Conservation (phyloP, 2,113 vertebrate genomes). For the Danionella cerebrum region DNA sequence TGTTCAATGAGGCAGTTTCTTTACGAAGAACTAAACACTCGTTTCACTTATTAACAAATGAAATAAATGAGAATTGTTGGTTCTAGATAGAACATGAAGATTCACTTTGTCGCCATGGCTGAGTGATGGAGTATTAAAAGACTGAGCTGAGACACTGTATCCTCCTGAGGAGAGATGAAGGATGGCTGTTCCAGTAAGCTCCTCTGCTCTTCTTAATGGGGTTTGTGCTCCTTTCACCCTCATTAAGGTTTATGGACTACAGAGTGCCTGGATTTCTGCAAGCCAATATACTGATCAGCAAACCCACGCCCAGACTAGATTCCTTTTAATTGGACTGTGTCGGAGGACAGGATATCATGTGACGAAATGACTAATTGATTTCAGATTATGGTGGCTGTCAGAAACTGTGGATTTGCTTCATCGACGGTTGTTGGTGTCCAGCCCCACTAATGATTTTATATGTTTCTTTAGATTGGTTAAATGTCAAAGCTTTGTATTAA, state of each 20-base stretch:
- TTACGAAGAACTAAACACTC: not conserved
- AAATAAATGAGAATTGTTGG: constrained; percentile 8
- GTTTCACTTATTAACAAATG: not conserved
- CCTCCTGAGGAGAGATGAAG: not conserved
- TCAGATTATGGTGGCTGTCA: constrained; percentile 7
- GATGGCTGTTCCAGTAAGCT: not conserved
- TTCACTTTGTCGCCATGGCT: not conserved
- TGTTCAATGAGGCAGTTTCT: not conserved
- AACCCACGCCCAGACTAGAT: not conserved
- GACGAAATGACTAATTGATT: constrained; percentile 25
- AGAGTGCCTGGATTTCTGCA: not conserved
- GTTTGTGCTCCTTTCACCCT: constrained; percentile 9
- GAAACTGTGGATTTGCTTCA: not conserved
- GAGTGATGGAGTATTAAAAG: not conserved
- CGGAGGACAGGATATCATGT: constrained; percentile 12
- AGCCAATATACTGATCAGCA: constrained; percentile 13
- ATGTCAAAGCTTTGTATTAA: no score
- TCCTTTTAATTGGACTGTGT: constrained; percentile 9
- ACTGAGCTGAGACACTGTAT: not conserved
- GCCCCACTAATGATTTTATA: no score
- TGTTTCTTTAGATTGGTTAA: no score
- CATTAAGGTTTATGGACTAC: constrained; percentile 24
- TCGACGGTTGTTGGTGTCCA: no score
- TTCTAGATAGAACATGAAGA: not conserved
- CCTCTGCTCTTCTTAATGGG: not conserved